Percentiles rank a stretch among this genome's conserved stretches.
Conservation (phyloP, 30 jellyfish, hydroid and myxozoan species). For the Aurelia sp. region DNA sequence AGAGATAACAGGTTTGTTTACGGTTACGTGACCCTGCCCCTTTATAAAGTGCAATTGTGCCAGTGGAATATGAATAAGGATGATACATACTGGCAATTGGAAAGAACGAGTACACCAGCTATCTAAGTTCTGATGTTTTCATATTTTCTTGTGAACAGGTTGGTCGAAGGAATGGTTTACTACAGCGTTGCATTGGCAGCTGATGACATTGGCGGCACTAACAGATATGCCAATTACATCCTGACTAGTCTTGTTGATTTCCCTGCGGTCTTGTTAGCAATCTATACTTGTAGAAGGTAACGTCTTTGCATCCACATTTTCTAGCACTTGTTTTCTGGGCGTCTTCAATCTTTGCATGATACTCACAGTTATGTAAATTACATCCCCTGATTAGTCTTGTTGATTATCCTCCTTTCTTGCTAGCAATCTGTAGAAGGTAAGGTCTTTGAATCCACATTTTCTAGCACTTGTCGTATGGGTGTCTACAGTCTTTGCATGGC, state of each 20-base stretch:
- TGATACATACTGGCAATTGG: too few relatives aligned
- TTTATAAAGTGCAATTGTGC: too few relatives aligned
- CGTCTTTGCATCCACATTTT: too few relatives aligned
- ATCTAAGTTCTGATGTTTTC: not conserved
- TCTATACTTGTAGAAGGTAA: constrained; percentile 70
- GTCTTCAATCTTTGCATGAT: not conserved
- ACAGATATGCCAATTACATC: constrained; percentile 72
- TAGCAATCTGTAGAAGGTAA: constrained; percentile 77
- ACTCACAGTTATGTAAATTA: constrained; percentile 65
- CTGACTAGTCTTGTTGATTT: constrained; percentile 77
- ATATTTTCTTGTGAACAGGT: constrained; percentile 13
- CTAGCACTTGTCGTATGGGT: too few relatives aligned
- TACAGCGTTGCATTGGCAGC: constrained; percentile 90
- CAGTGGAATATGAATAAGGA: too few relatives aligned
- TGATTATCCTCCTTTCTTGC: constrained; percentile 79
- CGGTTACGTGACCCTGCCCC: too few relatives aligned
- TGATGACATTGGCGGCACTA: constrained; percentile 85
- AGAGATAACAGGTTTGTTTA: too few relatives aligned
- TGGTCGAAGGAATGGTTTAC: constrained; percentile 84
- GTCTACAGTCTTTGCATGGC: constrained; percentile 10
- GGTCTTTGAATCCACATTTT: too few relatives aligned
- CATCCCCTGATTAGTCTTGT: constrained; percentile 67
- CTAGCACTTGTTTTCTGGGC: too few relatives aligned
- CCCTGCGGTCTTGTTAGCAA: constrained; percentile 80
- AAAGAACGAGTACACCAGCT: too few relatives aligned